Evolutionary conservation across 2,888 invertebrate species (phyloP), one percentile per base, ranked within the genome.

Genomic region (Brenthis daphne): DNA sequence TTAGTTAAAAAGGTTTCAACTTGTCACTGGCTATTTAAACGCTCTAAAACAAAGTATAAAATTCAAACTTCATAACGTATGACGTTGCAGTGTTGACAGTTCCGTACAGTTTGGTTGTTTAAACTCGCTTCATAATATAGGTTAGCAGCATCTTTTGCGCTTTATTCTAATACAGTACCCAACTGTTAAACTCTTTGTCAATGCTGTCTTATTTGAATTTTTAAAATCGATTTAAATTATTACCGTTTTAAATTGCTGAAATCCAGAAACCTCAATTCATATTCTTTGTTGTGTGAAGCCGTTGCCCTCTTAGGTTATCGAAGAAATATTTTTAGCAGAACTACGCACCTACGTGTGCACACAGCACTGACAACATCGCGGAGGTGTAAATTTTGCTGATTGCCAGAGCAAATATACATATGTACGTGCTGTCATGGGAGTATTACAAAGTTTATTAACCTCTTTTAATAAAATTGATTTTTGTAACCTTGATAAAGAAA

Each of bases 361-460:
- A 81, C 76, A 79, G 77, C 75, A 77, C 82, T 81, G 84, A 81
- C 80, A 84, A 84, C 81, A 80, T 74, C 77, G 71, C 51, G 56
- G 69, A 74, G 82, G 88, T 89, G 90, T 86, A 85, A 88, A 88
- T 89, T 86, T 83, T 81, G 84, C 83, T 85, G 84, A 88, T 89
- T 87, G 82, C 80, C 73, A 80, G 80, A 83, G 84, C 84, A 87
- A 87, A 89, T 83, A 87, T 76, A 43, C 37, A 11, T 43, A 43
- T 43, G 37, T 11, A 80, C 80, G 75, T 77, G 79, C 78, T 82
- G 73, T 81, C 79, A 81, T 79, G 78, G 77, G 73, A 79, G 78
- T 83, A 77, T 79, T 79, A 67, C 73, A 76, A 75, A 84, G 88
- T 84, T 88, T 87, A 80, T 82, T 83, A 82, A 87, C 87, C 88